Conservation (phyloP, 2,888 invertebrate genomes). For the Leptinotarsa peninsularis region DNA sequence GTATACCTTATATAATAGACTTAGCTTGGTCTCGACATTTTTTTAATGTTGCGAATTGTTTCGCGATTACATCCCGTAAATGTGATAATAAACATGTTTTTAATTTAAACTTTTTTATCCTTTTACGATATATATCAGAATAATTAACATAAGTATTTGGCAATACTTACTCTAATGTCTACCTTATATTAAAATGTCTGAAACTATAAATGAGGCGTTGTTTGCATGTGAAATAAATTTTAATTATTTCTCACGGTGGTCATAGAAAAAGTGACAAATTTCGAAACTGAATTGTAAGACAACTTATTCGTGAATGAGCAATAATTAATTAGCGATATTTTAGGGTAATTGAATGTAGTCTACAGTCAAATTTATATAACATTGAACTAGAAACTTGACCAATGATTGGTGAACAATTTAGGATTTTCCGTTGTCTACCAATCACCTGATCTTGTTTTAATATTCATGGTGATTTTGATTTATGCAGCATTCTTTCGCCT, state of each 20-base stretch:
- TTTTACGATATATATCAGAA: constrained; percentile 53
- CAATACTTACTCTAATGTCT: constrained; percentile 33
- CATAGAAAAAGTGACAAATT: constrained; percentile 6
- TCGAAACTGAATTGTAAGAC: neutral
- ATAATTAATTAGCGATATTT: neutral
- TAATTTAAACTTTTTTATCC: constrained; percentile 59
- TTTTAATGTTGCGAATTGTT: constrained; percentile 41
- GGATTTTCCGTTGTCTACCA: no score
- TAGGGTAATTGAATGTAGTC: neutral
- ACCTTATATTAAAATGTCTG: constrained; percentile 34
- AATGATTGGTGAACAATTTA: no score
- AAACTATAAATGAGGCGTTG: constrained; percentile 32
- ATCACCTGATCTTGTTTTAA: no score
- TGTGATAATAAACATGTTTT: constrained; percentile 67
- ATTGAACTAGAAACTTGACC: no score
- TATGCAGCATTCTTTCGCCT: no score
- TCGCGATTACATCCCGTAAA: constrained; percentile 57
- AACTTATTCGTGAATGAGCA: neutral
- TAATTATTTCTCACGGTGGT: constrained; percentile 48
- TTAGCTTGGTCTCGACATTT: constrained; percentile 45
- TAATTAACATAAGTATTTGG: constrained; percentile 50
- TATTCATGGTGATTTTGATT: no score
- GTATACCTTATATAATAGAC: constrained; percentile 45
- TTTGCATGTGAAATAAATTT: constrained; percentile 44
- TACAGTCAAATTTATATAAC: no score